phyloP scores from a whole-genome alignment of 1,140 invertebrate genomes.

The Lasioglossum baleicum region DNA sequence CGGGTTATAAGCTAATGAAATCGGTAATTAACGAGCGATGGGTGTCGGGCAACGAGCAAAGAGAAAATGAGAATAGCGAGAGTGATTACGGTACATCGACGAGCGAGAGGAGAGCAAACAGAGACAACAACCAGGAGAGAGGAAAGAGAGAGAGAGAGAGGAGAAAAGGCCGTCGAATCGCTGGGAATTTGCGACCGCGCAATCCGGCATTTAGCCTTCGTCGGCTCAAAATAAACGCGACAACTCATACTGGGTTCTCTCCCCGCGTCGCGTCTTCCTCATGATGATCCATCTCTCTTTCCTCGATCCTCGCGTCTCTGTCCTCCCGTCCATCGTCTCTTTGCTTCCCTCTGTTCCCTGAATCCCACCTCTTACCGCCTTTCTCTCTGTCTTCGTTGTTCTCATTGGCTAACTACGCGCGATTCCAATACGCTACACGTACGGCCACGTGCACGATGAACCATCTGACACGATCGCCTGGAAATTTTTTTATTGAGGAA shows the following conservation, averaged over 20 bases:
- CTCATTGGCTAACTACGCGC: constrained; percentile 40
- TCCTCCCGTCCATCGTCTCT: constrained; percentile 14
- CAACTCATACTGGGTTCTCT: constrained; percentile 59
- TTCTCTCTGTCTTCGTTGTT: not conserved
- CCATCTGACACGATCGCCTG: not conserved
- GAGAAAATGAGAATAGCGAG: not conserved
- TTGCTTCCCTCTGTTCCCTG: not conserved
- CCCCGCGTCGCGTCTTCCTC: not conserved
- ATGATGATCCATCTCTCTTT: not conserved
- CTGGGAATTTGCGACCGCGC: constrained; percentile 59
- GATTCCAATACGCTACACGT: constrained; percentile 47
- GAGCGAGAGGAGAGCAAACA: not conserved
- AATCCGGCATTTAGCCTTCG: constrained; percentile 70
- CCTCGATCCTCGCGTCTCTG: not conserved
- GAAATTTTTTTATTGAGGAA: too few species aligned
- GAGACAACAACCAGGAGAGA: not conserved
- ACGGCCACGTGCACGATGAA: constrained; percentile 18
- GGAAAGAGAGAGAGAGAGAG: constrained; percentile 15
- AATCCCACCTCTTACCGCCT: not conserved
- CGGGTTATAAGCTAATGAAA: not conserved
- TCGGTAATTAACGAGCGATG: constrained; percentile 3
- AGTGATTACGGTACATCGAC: too few species aligned
- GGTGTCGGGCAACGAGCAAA: not conserved
- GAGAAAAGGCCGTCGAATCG: constrained; percentile 57
- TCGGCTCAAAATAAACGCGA: constrained; percentile 73